Evolutionary conservation across 2,888 invertebrate genomes (phyloP), one percentile per base, ranked within the genome.

Genomic region (Vandiemenella viatica): DNA sequence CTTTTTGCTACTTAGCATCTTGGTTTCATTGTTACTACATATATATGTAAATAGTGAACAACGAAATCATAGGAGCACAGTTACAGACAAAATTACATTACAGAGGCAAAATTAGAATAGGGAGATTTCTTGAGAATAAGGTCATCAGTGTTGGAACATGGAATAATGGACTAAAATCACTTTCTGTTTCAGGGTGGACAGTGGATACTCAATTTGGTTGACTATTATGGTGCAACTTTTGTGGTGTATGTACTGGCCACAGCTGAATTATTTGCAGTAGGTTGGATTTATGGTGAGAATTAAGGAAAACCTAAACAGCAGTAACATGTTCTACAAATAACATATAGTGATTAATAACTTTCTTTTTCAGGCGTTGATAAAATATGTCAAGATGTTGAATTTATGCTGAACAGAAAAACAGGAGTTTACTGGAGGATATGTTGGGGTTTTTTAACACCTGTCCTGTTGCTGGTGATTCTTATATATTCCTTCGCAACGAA

Each of bases 161-260:
- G n/a, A n/a, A n/a, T n/a, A n/a, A n/a, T n/a, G n/a, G n/a, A n/a
- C n/a, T n/a, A n/a, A 10, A 32, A 49, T 32, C 3, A 10, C 15
- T 46, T 47, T 55, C 51, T 52, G 50, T 61, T 62, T 40, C 51
- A 77, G 76, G 77, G 76, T 37, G 78, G 78, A 1, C 75, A 75
- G 61, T 75, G 72, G 60, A 71, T 77, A 43, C 57, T 77, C 45
- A 73, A 72, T 22, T 59, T 78, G 17, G 72, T 77, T 1, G 77
- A 78, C 59, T 70, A 72, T 57, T 77, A 71, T 58, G 76, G 75
- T 16, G 77, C 75, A 4, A 75, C 75, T 1, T 75, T 76, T 58
- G 68, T 76, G 26, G 70, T 77, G 41, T 75, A 75, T 56, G 62
- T 75, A 18, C 65, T 77, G 55, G 75, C 72, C 5, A 72, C 74